Evolutionary conservation across 2,888 invertebrate genomes (phyloP).

Genomic region (Suillia variegata): DNA sequence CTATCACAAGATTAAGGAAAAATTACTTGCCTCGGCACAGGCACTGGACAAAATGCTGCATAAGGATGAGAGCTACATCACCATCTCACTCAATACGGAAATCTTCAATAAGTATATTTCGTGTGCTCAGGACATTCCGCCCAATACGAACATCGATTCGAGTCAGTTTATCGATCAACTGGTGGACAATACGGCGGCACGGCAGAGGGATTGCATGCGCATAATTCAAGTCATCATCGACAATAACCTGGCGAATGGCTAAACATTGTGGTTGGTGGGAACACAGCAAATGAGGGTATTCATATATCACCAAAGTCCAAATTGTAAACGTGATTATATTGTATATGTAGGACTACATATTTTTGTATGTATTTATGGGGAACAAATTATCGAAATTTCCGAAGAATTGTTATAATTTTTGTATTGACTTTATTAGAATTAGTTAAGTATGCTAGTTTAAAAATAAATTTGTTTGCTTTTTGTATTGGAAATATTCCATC

Average conservation of each 20-base stretch:
- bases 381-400: too few relatives aligned
- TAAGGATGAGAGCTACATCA: constrained; percentile 48
- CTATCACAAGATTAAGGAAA: constrained; percentile 53
- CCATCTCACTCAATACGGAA: constrained; percentile 54
- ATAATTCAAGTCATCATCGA: constrained; percentile 56
- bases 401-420: too few relatives aligned
- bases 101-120: constrained; percentile 58
- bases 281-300: not conserved
- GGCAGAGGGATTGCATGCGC: constrained; percentile 54
- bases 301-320: constrained; percentile 21
- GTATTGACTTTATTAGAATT: too few relatives aligned
- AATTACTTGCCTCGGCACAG: constrained; percentile 49
- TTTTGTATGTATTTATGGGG: too few relatives aligned
- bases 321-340: not conserved
- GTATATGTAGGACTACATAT: too few relatives aligned
- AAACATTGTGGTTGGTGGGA: constrained; percentile 26
- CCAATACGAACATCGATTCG: constrained; percentile 52
- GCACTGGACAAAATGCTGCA: constrained; percentile 46
- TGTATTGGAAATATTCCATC: too few relatives aligned
- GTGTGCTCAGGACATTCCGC: constrained; percentile 57
- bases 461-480: too few relatives aligned
- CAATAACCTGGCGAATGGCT: constrained; percentile 49
- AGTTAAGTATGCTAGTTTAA: too few relatives aligned
- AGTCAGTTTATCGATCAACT: constrained; percentile 54
- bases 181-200: constrained; percentile 53